Conservation (phyloP, 92 coral and sea anemone species). For the Porites evermanni region DNA sequence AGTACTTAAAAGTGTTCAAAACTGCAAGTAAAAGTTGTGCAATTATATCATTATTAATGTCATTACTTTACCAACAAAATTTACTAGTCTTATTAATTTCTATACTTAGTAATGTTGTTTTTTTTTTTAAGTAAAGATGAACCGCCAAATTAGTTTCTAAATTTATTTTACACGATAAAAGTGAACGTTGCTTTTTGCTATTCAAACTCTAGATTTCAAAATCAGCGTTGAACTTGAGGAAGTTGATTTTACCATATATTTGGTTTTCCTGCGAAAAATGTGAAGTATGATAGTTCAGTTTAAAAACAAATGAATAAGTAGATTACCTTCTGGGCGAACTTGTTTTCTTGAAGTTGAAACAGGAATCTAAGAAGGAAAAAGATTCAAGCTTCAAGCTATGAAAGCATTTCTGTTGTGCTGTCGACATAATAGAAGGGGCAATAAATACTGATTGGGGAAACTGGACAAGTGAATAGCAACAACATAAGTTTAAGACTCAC, state of each 20-base stretch:
- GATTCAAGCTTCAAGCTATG: not conserved
- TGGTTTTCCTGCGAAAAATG: not conserved
- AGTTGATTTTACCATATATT: not conserved
- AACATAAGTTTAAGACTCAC: too few relatives aligned
- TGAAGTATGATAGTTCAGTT: not conserved
- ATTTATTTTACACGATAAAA: not conserved
- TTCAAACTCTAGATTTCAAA: not conserved
- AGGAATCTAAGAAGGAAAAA: constrained; percentile 35
- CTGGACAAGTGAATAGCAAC: too few relatives aligned
- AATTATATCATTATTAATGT: too few relatives aligned
- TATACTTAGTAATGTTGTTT: too few relatives aligned
- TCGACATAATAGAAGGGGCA: not conserved
- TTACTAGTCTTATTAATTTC: not conserved
- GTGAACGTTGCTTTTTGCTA: not conserved
- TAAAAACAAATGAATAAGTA: not conserved
- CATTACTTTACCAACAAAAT: too few relatives aligned
- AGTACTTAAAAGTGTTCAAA: too few relatives aligned
- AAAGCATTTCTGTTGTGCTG: not conserved
- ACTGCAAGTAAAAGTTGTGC: too few relatives aligned
- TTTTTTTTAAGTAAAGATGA: not conserved
- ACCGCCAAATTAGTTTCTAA: not conserved
- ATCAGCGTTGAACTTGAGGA: not conserved
- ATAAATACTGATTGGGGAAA: too few relatives aligned
- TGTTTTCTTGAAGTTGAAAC: constrained; percentile 52
- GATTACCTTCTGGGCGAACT: constrained; percentile 62